A percentile compares a stretch with the other conserved stretches of the same genome.
Conservation (phyloP, 1,140 invertebrate genomes). For the Meloidogyne floridensis region DNA sequence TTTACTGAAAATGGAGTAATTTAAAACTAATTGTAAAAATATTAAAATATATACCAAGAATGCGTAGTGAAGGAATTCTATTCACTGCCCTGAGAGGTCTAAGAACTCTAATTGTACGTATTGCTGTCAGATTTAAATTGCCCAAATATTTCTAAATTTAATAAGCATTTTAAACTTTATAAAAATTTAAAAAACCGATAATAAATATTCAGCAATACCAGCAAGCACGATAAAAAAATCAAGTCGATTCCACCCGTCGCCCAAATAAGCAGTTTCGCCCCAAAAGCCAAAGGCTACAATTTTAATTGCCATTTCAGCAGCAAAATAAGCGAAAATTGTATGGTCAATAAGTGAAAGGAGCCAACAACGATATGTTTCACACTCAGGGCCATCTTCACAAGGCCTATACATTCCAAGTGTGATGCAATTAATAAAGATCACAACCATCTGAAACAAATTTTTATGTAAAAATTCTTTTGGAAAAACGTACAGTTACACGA, state of each 20-base stretch:
- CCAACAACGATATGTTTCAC: conserved; percentile 85
- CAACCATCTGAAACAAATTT: conserved; percentile 75
- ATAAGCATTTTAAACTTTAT: conserved; percentile 76
- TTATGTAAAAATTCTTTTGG: neutral
- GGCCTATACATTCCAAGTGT: conserved; percentile 99
- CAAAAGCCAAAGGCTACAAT: conserved; percentile 98
- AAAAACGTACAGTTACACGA: conserved; percentile 75
- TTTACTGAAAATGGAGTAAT: conserved; percentile 51
- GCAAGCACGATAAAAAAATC: conserved; percentile 97
- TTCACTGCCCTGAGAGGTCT: conserved; percentile 95
- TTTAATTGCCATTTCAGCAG: conserved; percentile 75
- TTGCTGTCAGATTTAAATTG: conserved; percentile 96
- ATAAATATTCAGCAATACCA: conserved; percentile 74
- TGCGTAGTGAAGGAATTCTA: conserved; percentile 94
- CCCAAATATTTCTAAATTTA: conserved; percentile 81
- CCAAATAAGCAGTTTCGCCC: conserved; percentile 89
- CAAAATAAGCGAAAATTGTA: conserved; percentile 81
- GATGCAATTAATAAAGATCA: conserved; percentile 96
- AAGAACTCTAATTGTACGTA: conserved; percentile 92
- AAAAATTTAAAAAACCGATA: conserved; percentile 73
- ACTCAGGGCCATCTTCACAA: conserved; percentile 81
- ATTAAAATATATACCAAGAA: conserved; percentile 45
- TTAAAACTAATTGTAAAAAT: neutral
- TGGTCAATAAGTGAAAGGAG: conserved; percentile 93
- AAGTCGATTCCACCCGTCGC: conserved; percentile 91